These are phyloP conservation scores for Globicephala melas DNA, from an alignment of 2,113 vertebrate genomes.

Conservation along the genomic window DNA sequence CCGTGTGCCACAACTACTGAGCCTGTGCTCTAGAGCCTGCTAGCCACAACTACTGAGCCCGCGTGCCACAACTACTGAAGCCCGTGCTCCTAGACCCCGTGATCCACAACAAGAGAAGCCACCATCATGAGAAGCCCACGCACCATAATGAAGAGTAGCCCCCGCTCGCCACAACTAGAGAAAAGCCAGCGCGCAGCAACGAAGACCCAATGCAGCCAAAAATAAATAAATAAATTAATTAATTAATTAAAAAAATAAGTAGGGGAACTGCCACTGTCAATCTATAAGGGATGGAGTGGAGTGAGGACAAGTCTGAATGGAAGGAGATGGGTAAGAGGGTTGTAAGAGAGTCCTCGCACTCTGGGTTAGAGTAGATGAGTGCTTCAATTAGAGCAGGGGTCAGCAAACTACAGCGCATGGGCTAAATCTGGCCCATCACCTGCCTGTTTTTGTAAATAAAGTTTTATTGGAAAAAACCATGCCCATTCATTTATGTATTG, in stretches of 20 bases:
- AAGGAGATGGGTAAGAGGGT: not conserved
- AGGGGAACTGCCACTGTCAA: not conserved
- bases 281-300: not conserved
- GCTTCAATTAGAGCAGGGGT: not conserved
- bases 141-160: no score
- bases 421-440: not conserved
- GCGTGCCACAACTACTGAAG: no score
- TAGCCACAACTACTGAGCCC: no score
- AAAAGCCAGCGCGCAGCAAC: no score
- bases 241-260: not conserved
- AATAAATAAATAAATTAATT: no score
- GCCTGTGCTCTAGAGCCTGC: no score
- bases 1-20: no score
- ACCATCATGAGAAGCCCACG: no score
- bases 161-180: no score
- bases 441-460: constrained; percentile 3
- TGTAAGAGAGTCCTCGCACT: not conserved
- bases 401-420: not conserved
- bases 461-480: not conserved
- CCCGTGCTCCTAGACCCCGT: no score
- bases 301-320: not conserved
- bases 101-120: no score
- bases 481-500: not conserved
- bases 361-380: not conserved
- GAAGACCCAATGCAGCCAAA: no score